phyloP scores from a whole-genome alignment of 2,888 invertebrate genomes.

The Drosophila subsilvestris region DNA sequence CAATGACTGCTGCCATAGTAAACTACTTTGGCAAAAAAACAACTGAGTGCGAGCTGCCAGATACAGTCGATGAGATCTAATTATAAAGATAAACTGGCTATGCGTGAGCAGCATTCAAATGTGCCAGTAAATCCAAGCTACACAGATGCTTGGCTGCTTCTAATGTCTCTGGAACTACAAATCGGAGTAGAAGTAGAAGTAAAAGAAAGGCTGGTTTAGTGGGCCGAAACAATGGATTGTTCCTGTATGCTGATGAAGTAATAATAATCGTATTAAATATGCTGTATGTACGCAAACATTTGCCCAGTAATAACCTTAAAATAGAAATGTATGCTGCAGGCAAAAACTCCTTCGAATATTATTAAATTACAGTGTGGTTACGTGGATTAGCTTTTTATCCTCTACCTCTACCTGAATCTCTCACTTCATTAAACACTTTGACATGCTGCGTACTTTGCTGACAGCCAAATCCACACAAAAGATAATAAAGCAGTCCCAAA shows the following conservation, averaged over 20 bases:
- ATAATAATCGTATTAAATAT: no score
- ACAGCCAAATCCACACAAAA: slow-evolving; percentile 57
- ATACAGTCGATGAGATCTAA: slow-evolving; percentile 62
- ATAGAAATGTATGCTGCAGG: not conserved
- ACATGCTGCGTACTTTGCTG: slow-evolving; percentile 48
- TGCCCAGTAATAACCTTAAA: no score
- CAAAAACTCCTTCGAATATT: not conserved
- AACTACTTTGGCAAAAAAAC: slow-evolving; percentile 52
- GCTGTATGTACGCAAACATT: no score
- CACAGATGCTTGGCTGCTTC: slow-evolving; percentile 15
- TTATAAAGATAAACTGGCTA: slow-evolving; percentile 68
- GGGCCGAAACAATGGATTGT: no score
- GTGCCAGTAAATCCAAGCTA: slow-evolving; percentile 28
- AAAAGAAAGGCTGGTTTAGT: not conserved
- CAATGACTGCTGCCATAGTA: slow-evolving; percentile 41
- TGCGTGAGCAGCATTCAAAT: slow-evolving; percentile 62
- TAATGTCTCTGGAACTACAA: slow-evolving; percentile 28
- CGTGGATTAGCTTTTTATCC: slow-evolving; percentile 12
- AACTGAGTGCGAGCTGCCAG: slow-evolving; percentile 8
- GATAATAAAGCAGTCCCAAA: slow-evolving; percentile 38
- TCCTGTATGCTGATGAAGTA: no score
- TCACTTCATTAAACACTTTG: slow-evolving; percentile 36
- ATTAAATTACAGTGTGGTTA: slow-evolving; percentile 27
- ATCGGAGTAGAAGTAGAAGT: not conserved
- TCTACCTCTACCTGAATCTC: slow-evolving; percentile 5